Evolutionary conservation across 2,888 invertebrate genomes (phyloP).

Genomic region (Athalia rosae): DNA sequence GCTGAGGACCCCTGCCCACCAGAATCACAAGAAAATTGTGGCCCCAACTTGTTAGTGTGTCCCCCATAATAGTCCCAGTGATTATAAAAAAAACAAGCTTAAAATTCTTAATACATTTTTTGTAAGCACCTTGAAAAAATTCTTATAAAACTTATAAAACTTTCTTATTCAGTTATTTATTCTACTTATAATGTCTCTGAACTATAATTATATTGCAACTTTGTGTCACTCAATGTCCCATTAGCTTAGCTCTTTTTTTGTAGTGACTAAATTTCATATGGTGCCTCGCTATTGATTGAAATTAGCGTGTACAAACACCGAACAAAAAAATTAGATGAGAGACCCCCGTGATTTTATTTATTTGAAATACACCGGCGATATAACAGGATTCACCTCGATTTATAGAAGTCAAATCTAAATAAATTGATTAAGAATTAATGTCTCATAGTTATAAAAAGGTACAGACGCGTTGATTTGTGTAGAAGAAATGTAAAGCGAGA

Average conservation of each 20-base stretch:
- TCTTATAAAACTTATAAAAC: constrained; percentile 25
- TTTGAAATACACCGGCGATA: neutral
- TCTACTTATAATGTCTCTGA: neutral
- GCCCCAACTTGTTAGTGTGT: neutral
- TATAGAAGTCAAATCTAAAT: neutral
- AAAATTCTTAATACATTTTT: constrained; percentile 20
- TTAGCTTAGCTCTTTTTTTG: neutral
- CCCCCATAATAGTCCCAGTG: constrained; percentile 16
- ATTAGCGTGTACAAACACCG: neutral
- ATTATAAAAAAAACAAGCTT: constrained; percentile 13
- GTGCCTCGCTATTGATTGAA: constrained; percentile 21
- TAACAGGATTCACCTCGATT: too few relatives aligned
- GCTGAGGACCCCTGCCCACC: constrained; percentile 34
- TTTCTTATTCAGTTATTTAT: constrained; percentile 24
- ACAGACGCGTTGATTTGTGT: neutral
- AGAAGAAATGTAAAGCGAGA: neutral
- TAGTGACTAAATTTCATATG: neutral
- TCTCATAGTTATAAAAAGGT: constrained; percentile 10
- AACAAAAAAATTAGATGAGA: neutral
- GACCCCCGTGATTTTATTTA: neutral
- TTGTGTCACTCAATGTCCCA: neutral
- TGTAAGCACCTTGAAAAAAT: constrained; percentile 37
- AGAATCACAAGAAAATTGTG: constrained; percentile 32
- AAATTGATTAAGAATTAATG: neutral
- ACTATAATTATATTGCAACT: constrained; percentile 12